Evolutionary conservation across 2,113 vertebrate genomes (phyloP), one percentile per base, ranked within the genome.

Genomic region (Lampris megalopsis): DNA sequence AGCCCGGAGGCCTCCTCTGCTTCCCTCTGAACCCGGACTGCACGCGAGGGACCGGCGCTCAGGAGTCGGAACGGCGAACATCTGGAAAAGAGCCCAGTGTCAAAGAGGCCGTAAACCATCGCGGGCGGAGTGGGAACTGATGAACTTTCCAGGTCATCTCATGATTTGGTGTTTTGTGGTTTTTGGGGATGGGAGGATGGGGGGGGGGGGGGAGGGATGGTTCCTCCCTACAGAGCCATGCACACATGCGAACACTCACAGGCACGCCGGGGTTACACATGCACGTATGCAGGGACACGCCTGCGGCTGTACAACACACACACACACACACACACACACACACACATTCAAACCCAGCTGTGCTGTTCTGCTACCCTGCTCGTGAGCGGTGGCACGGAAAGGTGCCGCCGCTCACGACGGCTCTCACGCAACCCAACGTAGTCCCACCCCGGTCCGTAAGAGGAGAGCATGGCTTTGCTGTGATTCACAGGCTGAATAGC

Each of bases 1-100:
- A 13, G 48, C 45, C 37, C 4, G 0, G 37, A 3, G 60, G 1
- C 24, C 4, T 42, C 62, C 50, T 56, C 49, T 35, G 24, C 5
- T 56, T 57, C 52, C 53, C 71, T 77, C 48, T 54, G 56, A 73
- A 53, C 11, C 43, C 11, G 38, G 59, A 24, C 24, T 24, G 24
- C 24, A 24, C 24, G 43, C 35, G 61, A 59, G 67, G 59, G 68
- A 8, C 10, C 42, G 3, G 3, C 58, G 41, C 67, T 80, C 2
- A 49, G 9, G 41, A 77, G 70, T 65, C 60, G 63, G 8, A 24
- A 24, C 65, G 69, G 37, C 9, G 62, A 57, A 65, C 86, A 88
- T 82, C 88, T 89, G 85, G 85, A 75, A 81, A 85, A 88, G 63
- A 75, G 68, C 48, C 68, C 49, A 6, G 38, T 69, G 68, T 85